Evolutionary conservation across 2,797 vertebrate genomes (phyloP).

Genomic region (Helicolenus hilgendorfi): DNA sequence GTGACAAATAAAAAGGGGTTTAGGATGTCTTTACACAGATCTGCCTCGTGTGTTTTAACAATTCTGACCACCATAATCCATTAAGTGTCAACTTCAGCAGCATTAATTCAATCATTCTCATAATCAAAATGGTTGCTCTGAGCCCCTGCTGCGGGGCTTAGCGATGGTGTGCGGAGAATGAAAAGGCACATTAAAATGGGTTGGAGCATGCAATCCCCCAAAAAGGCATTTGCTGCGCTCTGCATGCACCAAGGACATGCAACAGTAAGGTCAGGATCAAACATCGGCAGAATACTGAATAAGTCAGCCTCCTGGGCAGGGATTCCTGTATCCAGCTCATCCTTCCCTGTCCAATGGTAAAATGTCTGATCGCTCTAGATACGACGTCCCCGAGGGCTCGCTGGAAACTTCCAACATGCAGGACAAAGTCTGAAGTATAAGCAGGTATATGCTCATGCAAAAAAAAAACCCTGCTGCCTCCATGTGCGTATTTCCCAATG

Average conservation of each 20-base stretch:
- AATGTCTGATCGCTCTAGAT: conserved; percentile 64
- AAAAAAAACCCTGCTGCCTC: not conserved
- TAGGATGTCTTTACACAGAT: conserved; percentile 72
- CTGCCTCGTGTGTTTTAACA: conserved; percentile 67
- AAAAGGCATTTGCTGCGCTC: conserved; percentile 85
- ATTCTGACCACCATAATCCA: conserved; percentile 76
- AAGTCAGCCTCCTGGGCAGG: conserved; percentile 67
- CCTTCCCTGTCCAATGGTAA: conserved; percentile 44
- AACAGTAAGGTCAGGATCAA: conserved; percentile 88
- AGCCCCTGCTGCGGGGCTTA: conserved; percentile 76
- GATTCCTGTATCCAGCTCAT: conserved; percentile 70
- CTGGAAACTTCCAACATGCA: conserved; percentile 41
- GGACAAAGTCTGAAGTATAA: conserved; percentile 12
- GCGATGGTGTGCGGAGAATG: conserved; percentile 70
- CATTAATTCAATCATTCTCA: conserved; percentile 83
- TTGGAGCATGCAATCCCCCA: conserved; percentile 82
- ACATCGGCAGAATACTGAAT: conserved; percentile 85
- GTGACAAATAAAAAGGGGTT: conserved; percentile 60
- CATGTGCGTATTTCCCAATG: not conserved
- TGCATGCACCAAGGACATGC: conserved; percentile 88
- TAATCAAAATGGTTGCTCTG: conserved; percentile 84
- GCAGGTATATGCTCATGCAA: not conserved
- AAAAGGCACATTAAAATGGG: conserved; percentile 86
- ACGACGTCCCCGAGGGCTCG: conserved; percentile 26
- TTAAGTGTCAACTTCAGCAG: conserved; percentile 79